These are phyloP conservation scores for Grantiella picta DNA, from an alignment of 2,113 vertebrate species.

Conservation along the genomic window DNA sequence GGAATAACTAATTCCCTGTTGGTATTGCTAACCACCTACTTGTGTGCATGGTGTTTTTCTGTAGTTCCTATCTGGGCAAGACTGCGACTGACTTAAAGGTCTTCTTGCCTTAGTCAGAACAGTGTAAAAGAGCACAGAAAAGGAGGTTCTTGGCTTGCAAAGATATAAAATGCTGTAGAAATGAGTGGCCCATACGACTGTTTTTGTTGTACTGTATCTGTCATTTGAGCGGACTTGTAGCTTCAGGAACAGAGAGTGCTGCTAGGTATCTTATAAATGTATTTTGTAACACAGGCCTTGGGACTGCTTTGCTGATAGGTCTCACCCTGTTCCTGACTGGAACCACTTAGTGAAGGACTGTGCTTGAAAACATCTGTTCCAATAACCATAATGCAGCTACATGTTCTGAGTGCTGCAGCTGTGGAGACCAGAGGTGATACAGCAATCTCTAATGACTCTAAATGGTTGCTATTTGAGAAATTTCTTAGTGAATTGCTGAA, in stretches of 20 bases:
- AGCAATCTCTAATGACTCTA: background rate
- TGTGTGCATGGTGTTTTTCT: background rate
- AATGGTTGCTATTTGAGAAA: background rate
- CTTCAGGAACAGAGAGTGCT: background rate
- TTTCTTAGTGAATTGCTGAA: background rate
- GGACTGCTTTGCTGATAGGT: background rate
- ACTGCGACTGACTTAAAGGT: slow-evolving; percentile 21
- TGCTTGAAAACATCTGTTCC: background rate
- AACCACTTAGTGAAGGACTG: background rate
- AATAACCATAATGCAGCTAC: fast-evolving
- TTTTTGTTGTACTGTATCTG: background rate
- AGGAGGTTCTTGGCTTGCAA: background rate
- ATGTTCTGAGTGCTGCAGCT: background rate
- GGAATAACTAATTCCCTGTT: background rate
- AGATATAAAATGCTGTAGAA: background rate
- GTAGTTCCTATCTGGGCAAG: background rate
- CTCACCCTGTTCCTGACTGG: background rate
- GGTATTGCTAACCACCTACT: background rate
- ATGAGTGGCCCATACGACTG: background rate
- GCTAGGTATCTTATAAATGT: background rate
- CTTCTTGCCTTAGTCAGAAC: slow-evolving; percentile 2
- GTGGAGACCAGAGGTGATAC: background rate
- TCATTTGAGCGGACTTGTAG: background rate
- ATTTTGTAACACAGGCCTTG: fast-evolving
- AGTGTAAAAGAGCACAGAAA: background rate